A percentile compares a stretch with the other conserved stretches of the same genome.
Evolutionary conservation across 2,888 invertebrate species (phyloP).

Genomic region (Phrixothrix hirtus): DNA sequence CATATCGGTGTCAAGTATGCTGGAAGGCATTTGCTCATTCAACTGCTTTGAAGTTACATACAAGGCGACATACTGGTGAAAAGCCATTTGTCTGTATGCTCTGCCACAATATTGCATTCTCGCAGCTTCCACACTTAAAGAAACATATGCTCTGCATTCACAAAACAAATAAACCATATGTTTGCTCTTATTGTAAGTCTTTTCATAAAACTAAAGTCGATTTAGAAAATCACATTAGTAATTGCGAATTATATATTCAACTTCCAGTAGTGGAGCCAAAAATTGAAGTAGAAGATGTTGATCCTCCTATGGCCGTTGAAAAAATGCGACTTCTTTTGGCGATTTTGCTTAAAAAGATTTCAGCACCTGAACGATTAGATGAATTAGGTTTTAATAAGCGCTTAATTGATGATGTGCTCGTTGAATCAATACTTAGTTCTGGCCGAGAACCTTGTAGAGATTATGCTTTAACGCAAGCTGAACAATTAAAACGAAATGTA

Average conservation of each 20-base stretch:
- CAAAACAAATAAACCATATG: conserved; percentile 76
- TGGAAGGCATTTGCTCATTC: conserved; percentile 81
- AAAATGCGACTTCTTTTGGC: conserved; percentile 80
- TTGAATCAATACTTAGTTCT: conserved; percentile 76
- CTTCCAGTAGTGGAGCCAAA: conserved; percentile 41
- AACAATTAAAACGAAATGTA: conserved; percentile 73
- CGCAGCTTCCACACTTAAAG: conserved; percentile 84
- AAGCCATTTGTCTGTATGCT: conserved; percentile 76
- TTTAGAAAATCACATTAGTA: conserved; percentile 66
- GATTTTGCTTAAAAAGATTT: conserved; percentile 80
- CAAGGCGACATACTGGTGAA: conserved; percentile 82
- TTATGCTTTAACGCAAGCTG: conserved; percentile 61
- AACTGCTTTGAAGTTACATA: conserved; percentile 81
- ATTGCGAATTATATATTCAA: conserved; percentile 56
- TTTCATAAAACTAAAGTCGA: conserved; percentile 79
- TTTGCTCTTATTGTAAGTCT: conserved; percentile 71
- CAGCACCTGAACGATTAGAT: conserved; percentile 75
- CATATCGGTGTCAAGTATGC: conserved; percentile 81
- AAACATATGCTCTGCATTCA: conserved; percentile 87
- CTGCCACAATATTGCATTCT: conserved; percentile 72
- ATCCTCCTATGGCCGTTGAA: conserved; percentile 67
- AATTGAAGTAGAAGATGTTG: conserved; percentile 44
- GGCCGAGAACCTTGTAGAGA: conserved; percentile 69
- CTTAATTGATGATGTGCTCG: conserved; percentile 79
- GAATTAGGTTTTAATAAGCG: conserved; percentile 74